phyloP scores from a whole-genome alignment of 2,888 invertebrate genomes.

The Sepioteuthis lessoniana region DNA sequence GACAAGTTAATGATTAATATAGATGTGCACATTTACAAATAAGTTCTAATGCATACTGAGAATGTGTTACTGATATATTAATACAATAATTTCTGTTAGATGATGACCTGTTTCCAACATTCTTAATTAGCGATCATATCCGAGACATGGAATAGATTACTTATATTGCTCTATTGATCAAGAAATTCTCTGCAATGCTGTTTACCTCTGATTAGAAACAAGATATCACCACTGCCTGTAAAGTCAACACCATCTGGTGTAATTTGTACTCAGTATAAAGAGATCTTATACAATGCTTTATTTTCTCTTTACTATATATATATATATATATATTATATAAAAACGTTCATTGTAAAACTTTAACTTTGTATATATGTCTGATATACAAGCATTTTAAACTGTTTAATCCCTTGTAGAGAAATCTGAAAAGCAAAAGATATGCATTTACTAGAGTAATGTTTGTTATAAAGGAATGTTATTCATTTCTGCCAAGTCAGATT shows the following conservation, averaged over 20 bases:
- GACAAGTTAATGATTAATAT: no score
- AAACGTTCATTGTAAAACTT: background rate
- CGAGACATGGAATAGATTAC: background rate
- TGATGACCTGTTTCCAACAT: background rate
- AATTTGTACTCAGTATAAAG: background rate
- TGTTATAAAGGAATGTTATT: no score
- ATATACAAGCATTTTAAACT: no score
- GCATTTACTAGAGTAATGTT: no score
- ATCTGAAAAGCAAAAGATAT: no score
- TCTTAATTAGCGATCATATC: background rate
- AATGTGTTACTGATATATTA: no score
- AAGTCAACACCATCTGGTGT: constrained; percentile 33
- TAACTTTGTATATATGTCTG: background rate
- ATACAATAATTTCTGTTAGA: background rate
- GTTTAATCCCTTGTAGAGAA: no score
- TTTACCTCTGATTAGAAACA: background rate
- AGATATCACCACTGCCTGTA: background rate
- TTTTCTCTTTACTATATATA: background rate
- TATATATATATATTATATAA: no score
- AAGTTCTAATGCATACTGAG: no score
- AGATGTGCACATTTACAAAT: no score
- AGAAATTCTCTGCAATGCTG: background rate
- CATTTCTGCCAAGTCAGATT: no score
- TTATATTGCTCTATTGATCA: background rate
- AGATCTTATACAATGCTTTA: background rate